phyloP scores from a whole-genome alignment of 2,888 invertebrate genomes.

The Rhingia campestris region DNA sequence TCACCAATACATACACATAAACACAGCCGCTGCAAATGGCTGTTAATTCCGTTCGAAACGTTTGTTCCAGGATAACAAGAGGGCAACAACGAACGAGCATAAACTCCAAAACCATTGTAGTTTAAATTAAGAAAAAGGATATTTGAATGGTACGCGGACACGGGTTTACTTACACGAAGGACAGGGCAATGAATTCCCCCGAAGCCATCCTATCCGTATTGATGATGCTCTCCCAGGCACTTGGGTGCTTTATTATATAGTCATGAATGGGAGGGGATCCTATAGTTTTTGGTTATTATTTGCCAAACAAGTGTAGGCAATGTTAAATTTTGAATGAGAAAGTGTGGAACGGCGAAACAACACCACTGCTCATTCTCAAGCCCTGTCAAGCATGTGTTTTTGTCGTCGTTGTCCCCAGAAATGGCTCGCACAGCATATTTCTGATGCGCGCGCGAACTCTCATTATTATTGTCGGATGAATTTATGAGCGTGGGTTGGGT shows the following conservation, averaged over 20 bases:
- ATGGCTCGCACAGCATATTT: conserved; percentile 19
- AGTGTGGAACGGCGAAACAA: not conserved
- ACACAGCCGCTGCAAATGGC: conserved; percentile 31
- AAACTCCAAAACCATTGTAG: conserved; percentile 52
- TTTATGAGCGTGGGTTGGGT: conserved; percentile 45
- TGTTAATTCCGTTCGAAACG: conserved; percentile 52
- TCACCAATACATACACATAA: not conserved
- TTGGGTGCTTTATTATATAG: conserved; percentile 64
- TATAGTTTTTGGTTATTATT: conserved; percentile 70
- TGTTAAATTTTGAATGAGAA: conserved; percentile 60
- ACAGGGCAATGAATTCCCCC: conserved; percentile 19
- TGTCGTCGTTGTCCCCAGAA: conserved; percentile 24
- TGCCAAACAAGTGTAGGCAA: conserved; percentile 56
- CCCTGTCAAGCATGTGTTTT: conserved; percentile 12
- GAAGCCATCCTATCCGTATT: conserved; percentile 38
- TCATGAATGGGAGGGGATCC: conserved; percentile 47
- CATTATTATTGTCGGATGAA: conserved; percentile 41
- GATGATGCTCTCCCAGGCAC: conserved; percentile 59
- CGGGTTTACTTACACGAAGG: conserved; percentile 28
- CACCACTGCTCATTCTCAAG: not conserved
- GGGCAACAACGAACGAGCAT: conserved; percentile 44
- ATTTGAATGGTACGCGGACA: conserved; percentile 57
- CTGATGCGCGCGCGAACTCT: conserved; percentile 41
- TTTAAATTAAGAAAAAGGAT: conserved; percentile 70
- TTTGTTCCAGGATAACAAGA: conserved; percentile 54